phyloP scores from a whole-genome alignment of 2,888 invertebrate genomes.

The Chrysotoxum bicinctum region DNA sequence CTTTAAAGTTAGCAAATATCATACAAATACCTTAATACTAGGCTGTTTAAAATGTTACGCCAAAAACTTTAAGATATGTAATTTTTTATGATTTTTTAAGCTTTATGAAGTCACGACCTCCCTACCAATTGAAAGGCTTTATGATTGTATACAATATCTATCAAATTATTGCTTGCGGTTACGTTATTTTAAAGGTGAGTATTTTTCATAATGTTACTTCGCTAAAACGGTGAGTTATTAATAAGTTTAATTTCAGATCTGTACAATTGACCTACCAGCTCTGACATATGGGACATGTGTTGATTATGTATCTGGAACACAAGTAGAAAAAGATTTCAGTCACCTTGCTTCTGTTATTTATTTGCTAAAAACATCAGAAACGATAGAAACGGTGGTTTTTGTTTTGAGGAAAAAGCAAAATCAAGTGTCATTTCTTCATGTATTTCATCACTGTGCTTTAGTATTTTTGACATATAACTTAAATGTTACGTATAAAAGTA shows the following conservation, averaged over 20 bases:
- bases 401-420: constrained; percentile 87
- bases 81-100: constrained; percentile 68
- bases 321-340: constrained; percentile 67
- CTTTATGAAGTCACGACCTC: constrained; percentile 86
- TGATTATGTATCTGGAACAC: constrained; percentile 52
- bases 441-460: constrained; percentile 88
- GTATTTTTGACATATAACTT: constrained; percentile 84
- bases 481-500: constrained; percentile 87
- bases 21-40: no score
- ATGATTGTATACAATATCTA: constrained; percentile 90
- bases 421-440: constrained; percentile 88
- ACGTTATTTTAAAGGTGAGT: constrained; percentile 74
- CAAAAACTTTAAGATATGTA: no score
- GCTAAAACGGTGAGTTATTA: neutral
- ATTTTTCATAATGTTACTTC: neutral
- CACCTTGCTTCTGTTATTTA: constrained; percentile 85
- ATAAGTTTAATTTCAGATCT: constrained; percentile 72
- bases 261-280: constrained; percentile 69
- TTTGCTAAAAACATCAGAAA: constrained; percentile 85
- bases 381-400: constrained; percentile 88
- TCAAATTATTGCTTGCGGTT: constrained; percentile 84
- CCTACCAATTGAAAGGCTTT: constrained; percentile 85
- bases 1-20: no score
- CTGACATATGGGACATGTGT: constrained; percentile 75
- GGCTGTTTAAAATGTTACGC: no score